Evolutionary conservation across 2,113 vertebrate genomes (phyloP).

Genomic region (Muscicapa adusta): DNA sequence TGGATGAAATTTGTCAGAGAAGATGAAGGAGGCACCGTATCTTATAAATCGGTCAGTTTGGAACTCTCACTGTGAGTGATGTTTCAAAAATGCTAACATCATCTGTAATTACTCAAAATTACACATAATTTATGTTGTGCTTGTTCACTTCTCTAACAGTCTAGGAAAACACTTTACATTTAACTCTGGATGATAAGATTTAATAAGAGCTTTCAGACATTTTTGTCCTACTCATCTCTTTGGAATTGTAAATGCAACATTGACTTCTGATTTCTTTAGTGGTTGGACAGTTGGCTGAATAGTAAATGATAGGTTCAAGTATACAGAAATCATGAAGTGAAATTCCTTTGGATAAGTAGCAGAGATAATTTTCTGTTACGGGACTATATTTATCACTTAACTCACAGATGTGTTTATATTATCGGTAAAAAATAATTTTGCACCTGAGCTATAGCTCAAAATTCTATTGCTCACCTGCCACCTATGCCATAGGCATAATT

Average conservation of each 20-base stretch:
- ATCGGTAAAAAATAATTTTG: background rate
- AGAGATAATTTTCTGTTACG: constrained; percentile 10
- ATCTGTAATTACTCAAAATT: constrained; percentile 62
- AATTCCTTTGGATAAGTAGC: constrained; percentile 23
- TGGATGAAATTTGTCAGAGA: constrained; percentile 21
- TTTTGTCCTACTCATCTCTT: constrained; percentile 47
- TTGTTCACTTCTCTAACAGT: background rate
- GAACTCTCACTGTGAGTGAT: constrained; percentile 24
- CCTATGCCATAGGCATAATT: background rate
- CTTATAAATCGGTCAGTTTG: constrained; percentile 9
- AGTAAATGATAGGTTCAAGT: constrained; percentile 40
- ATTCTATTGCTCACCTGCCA: background rate
- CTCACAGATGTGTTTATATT: background rate
- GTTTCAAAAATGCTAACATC: constrained; percentile 49
- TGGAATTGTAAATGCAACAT: constrained; percentile 45
- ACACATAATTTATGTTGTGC: constrained; percentile 47
- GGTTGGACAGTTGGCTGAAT: constrained; percentile 37
- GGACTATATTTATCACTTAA: constrained; percentile 39
- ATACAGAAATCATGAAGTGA: background rate
- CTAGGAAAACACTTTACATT: constrained; percentile 40
- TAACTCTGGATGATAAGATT: constrained; percentile 33
- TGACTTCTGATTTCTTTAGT: constrained; percentile 43
- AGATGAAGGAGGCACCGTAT: constrained; percentile 14
- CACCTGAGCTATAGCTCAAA: background rate
- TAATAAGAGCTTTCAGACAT: constrained; percentile 27